Evolutionary conservation across 2,888 invertebrate species (phyloP), one percentile per base, ranked within the genome.

Genomic region (Choreutis nemorana): DNA sequence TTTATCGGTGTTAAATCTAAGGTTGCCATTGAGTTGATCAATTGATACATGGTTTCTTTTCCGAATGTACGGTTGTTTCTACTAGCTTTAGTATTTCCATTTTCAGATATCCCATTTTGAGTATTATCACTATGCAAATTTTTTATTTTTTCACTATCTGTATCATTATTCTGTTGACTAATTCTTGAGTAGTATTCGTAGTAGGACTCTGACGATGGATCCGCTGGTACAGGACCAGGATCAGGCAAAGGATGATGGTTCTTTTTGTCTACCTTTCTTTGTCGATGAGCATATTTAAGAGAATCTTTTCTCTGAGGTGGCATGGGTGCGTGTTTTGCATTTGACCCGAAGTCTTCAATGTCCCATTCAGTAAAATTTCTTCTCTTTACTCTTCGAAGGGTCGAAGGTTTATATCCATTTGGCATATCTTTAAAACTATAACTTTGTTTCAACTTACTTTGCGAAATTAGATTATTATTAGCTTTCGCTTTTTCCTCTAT

Each of bases 331-430:
- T 70, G 66, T 39, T 66, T 66, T 28, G 60, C 66, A 37, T 58
- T 68, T 11, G 58, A 48, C 30, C 53, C 55, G 35, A 67, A 72
- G 1, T 66, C 50, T 40, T 80, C 79, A 23, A 79, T 78, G 49
- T 83, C 81, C 84, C 85, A 85, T 35, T 82, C 83, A 2, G 73
- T 78, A 40, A 80, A 81, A 45, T 83, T 81, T 36, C 81, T 71
- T 31, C 81, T 61, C 38, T 82, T 80, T 11, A 83, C 81, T 33
- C 82, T 66, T 42, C 75, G 68, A 34, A 84, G 44, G 1, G 84
- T 82, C 1, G 84, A 83, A 0, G 85, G 84, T 39, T 63, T 79
- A 44, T 84, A 85, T 11, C 84, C 85, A 53, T 83, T 85, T 34
- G 78, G 78, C 55, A 84, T 71, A 45, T 84, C 83, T 48, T 83